Evolutionary conservation across 2,113 vertebrate genomes (phyloP).

Genomic region (Sander lucioperca): DNA sequence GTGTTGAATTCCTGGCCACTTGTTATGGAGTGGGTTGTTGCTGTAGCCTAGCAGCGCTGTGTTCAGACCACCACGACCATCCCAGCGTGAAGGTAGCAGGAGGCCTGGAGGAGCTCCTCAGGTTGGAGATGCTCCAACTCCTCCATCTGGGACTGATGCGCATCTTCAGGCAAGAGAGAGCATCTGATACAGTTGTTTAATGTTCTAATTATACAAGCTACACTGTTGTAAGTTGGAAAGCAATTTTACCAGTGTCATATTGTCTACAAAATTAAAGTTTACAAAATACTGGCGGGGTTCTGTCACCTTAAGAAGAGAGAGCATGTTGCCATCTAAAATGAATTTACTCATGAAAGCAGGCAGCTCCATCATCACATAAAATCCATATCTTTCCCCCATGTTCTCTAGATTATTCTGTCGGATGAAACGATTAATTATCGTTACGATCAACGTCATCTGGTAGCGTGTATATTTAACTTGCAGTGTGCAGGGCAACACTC

Average conservation of each 20-base stretch:
- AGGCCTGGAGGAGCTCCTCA: constrained; percentile 34
- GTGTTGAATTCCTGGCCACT: constrained; percentile 39
- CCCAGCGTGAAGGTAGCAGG: constrained; percentile 12
- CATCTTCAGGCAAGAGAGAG: constrained; percentile 35
- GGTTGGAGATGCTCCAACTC: constrained; percentile 16
- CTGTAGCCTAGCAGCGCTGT: constrained; percentile 20
- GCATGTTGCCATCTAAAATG: constrained; percentile 31
- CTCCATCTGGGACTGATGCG: constrained; percentile 19
- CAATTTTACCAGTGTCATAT: constrained; percentile 60
- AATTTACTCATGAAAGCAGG: constrained; percentile 47
- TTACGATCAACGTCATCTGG: constrained; percentile 23
- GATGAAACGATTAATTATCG: constrained; percentile 53
- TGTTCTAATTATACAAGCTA: constrained; percentile 52
- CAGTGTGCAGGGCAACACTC: background rate
- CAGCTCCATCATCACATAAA: background rate
- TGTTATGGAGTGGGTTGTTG: constrained; percentile 52
- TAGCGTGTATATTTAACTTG: constrained; percentile 31
- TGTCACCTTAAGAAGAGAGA: constrained; percentile 10
- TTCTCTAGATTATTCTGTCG: constrained; percentile 59
- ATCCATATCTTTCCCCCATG: constrained; percentile 4
- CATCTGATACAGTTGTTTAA: constrained; percentile 49
- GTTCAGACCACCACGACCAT: constrained; percentile 37
- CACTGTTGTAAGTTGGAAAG: constrained; percentile 38
- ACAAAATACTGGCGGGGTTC: constrained; percentile 9
- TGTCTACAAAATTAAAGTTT: constrained; percentile 54